phyloP scores from a whole-genome alignment of 2,888 invertebrate species.

The Drosophila aldrichi region DNA sequence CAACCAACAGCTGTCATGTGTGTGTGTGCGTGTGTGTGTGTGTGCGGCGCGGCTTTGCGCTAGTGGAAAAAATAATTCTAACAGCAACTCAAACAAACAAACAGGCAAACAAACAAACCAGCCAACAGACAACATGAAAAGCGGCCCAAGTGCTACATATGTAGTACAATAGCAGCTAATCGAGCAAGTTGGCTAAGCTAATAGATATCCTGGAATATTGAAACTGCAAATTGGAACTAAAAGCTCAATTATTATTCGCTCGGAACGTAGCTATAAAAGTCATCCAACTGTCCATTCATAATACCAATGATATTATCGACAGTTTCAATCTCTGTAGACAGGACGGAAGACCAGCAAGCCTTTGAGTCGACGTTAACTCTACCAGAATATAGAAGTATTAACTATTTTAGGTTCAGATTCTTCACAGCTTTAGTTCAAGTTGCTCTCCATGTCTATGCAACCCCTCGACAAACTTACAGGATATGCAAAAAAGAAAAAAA shows the following conservation, averaged over 20 bases:
- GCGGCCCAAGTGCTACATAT: conserved; percentile 63
- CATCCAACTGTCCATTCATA: no score
- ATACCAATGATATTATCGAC: no score
- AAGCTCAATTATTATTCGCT: neutral
- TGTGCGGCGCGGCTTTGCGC: conserved; percentile 71
- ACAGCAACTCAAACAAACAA: conserved; percentile 81
- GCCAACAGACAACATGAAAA: conserved; percentile 75
- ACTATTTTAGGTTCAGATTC: neutral
- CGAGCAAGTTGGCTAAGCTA: neutral
- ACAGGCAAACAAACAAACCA: conserved; percentile 72
- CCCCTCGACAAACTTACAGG: conserved; percentile 17
- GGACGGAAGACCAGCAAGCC: no score
- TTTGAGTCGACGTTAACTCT: neutral
- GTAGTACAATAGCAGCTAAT: conserved; percentile 15
- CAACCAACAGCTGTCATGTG: conserved; percentile 50
- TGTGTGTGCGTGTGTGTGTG: conserved; percentile 51
- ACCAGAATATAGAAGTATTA: neutral
- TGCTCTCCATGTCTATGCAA: neutral
- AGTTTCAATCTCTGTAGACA: no score
- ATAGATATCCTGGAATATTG: conserved; percentile 21
- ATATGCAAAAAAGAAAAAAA: conserved; percentile 27
- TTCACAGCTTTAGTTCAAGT: neutral
- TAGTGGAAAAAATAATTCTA: conserved; percentile 80
- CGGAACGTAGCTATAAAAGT: no score
- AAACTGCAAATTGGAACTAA: accelerated